Evolutionary conservation across 2,888 invertebrate genomes (phyloP).

Genomic region (Bruchidius siliquastri): DNA sequence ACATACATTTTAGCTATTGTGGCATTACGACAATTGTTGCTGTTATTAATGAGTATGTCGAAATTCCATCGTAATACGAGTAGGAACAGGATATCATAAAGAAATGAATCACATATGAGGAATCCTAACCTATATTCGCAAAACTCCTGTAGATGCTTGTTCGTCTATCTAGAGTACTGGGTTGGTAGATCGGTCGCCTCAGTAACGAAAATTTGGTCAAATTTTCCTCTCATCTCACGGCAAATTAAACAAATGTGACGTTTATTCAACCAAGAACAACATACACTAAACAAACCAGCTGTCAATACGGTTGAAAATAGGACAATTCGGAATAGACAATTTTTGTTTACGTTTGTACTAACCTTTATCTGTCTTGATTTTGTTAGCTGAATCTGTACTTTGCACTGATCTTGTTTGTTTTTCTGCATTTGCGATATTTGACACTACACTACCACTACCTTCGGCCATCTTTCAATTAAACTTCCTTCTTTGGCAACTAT

Average conservation of each 20-base stretch:
- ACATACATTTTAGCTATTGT: background rate
- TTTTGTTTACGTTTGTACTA: conserved; percentile 15
- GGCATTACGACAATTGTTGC: background rate
- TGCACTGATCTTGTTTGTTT: conserved; percentile 34
- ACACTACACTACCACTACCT: conserved; percentile 43
- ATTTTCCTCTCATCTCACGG: background rate
- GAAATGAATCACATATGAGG: background rate
- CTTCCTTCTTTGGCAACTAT: conserved; percentile 21
- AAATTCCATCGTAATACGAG: background rate
- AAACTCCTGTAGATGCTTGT: background rate
- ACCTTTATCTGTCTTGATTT: conserved; percentile 41
- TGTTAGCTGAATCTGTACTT: conserved; percentile 29
- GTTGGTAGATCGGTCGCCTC: background rate
- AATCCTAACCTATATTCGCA: background rate
- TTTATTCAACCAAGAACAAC: background rate
- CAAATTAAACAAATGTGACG: background rate
- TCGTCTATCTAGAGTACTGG: background rate
- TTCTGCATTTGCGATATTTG: conserved; percentile 40
- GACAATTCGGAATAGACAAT: background rate
- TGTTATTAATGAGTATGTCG: background rate
- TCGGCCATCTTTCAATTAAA: conserved; percentile 43
- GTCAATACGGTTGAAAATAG: background rate
- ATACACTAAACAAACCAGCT: background rate
- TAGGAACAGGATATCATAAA: background rate
- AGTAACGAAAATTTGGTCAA: background rate